Conservation (phyloP, 2,888 invertebrate genomes). For the Agrenia bidenticulata region DNA sequence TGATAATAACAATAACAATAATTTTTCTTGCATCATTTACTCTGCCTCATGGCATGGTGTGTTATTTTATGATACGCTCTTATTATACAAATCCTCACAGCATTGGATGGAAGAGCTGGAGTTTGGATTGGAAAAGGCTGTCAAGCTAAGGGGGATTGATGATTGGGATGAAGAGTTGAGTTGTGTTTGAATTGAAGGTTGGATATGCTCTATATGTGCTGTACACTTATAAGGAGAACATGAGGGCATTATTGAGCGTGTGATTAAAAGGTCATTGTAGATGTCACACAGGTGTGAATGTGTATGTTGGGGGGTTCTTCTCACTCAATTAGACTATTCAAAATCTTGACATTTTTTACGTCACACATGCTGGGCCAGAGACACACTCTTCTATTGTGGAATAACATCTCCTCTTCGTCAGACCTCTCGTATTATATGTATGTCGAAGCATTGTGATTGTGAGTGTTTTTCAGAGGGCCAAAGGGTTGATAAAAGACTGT, state of each 20-base stretch:
- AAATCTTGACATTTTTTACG: constrained; percentile 36
- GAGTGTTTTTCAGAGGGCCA: not conserved
- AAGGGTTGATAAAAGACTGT: too few species aligned
- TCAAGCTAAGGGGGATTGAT: too few species aligned
- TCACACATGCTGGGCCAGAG: constrained; percentile 28
- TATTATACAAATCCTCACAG: too few species aligned
- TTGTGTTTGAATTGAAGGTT: not conserved
- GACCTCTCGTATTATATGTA: not conserved
- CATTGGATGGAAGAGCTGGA: too few species aligned
- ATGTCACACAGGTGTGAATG: constrained; percentile 52
- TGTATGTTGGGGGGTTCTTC: constrained; percentile 43
- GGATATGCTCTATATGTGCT: not conserved
- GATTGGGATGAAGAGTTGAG: constrained; percentile 5
- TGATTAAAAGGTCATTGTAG: constrained; percentile 51
- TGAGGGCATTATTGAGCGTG: constrained; percentile 22
- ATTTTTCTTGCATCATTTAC: too few species aligned
- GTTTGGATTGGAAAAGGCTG: too few species aligned
- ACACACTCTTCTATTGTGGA: not conserved
- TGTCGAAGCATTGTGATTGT: not conserved
- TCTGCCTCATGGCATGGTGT: too few species aligned
- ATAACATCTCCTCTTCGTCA: not conserved
- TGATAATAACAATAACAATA: too few species aligned
- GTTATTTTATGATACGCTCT: too few species aligned
- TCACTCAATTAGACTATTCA: constrained; percentile 52
- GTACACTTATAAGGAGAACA: constrained; percentile 8